phyloP scores from a whole-genome alignment of 1,140 invertebrate species.

The Drosophila tropicalis region DNA sequence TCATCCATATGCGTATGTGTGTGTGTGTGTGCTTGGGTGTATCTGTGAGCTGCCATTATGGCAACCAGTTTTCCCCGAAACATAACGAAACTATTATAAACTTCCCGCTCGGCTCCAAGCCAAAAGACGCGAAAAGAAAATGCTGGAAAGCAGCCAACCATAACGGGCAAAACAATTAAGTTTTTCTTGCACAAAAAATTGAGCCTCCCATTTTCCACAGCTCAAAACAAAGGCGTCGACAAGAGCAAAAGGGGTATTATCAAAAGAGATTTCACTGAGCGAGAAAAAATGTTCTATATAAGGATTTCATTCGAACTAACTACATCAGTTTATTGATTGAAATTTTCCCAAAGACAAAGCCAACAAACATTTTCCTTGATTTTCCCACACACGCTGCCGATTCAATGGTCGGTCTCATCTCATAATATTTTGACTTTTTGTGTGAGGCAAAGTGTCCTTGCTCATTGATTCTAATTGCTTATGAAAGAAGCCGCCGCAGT shows the following conservation, averaged over 20 bases:
- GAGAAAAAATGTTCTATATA: too few relatives aligned
- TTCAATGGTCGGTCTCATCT: conserved; percentile 20
- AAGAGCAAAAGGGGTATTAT: background rate
- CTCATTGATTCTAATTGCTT: conserved; percentile 76
- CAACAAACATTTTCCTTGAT: conserved; percentile 43
- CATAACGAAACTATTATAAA: conserved; percentile 60
- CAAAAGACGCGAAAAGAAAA: conserved; percentile 65
- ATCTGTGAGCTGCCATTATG: conserved; percentile 70
- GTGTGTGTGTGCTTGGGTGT: conserved; percentile 27
- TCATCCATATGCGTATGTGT: conserved; percentile 30
- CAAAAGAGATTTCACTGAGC: too few relatives aligned
- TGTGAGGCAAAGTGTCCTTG: conserved; percentile 60
- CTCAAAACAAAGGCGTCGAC: background rate
- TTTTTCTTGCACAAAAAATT: conserved; percentile 60
- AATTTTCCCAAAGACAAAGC: conserved; percentile 22
- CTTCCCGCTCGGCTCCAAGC: conserved; percentile 43
- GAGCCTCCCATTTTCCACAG: conserved; percentile 28
- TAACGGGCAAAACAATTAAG: conserved; percentile 81
- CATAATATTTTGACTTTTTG: conserved; percentile 74
- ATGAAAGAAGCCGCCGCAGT: conserved; percentile 64
- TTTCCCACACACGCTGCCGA: conserved; percentile 63
- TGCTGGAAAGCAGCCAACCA: conserved; percentile 70
- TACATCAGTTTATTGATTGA: background rate
- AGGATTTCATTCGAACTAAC: too few relatives aligned
- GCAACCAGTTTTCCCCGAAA: conserved; percentile 80